phyloP scores from a whole-genome alignment of 2,888 invertebrate genomes.

The Lamellibrachia satsuma region DNA sequence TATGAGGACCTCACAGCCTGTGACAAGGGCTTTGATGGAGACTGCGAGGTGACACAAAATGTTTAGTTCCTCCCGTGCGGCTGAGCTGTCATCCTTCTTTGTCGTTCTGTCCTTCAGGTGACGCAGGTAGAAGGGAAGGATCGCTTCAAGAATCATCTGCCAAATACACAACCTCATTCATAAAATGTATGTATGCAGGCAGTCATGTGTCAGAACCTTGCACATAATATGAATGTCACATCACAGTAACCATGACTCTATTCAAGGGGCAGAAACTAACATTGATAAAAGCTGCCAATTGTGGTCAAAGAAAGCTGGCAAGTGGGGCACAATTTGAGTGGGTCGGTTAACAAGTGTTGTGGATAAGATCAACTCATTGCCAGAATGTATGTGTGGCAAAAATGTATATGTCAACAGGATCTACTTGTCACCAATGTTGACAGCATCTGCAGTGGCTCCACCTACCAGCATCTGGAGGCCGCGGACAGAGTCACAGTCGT shows the following conservation, averaged over 20 bases:
- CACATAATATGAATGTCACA: too few species aligned
- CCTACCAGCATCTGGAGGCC: slow-evolving; percentile 70
- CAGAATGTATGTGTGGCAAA: not conserved
- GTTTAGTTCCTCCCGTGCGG: slow-evolving; percentile 89
- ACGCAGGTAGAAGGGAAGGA: slow-evolving; percentile 92
- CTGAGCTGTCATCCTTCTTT: slow-evolving; percentile 79
- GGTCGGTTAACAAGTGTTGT: too few species aligned
- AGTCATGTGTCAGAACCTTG: too few species aligned
- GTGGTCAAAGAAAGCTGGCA: too few species aligned
- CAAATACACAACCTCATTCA: not conserved
- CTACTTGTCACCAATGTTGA: not conserved
- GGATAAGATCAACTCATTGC: not conserved
- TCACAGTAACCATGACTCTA: too few species aligned
- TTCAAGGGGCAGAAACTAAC: too few species aligned
- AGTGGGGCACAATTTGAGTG: too few species aligned
- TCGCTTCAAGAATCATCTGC: slow-evolving; percentile 93
- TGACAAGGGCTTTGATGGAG: slow-evolving; percentile 92
- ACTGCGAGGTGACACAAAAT: slow-evolving; percentile 92
- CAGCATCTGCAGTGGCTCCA: slow-evolving; percentile 21
- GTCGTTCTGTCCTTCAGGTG: slow-evolving; percentile 90
- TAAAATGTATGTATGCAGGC: not conserved
- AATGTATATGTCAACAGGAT: not conserved
- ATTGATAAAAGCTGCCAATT: too few species aligned
- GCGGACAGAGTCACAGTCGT: slow-evolving; percentile 89
- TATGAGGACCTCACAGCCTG: slow-evolving; percentile 94